Evolutionary conservation across 2,797 vertebrate species (phyloP).

Genomic region (Sebastes hubbsi): DNA sequence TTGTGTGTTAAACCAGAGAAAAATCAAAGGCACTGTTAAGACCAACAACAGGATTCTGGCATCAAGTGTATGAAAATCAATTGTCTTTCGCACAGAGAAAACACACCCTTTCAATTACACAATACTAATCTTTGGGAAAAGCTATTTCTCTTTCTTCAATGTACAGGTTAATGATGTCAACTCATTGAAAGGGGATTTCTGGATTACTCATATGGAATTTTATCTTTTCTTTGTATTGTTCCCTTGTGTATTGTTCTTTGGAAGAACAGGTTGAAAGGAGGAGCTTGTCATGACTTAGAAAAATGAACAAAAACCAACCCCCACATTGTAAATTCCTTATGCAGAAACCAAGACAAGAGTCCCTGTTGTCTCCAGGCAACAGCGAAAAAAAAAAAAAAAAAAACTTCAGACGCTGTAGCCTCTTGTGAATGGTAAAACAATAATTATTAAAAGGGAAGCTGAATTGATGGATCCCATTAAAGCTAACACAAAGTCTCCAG

Average conservation of each 20-base stretch:
- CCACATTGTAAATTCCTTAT: slow-evolving; percentile 53
- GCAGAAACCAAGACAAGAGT: slow-evolving; percentile 51
- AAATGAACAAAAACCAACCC: slow-evolving; percentile 66
- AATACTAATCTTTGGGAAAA: slow-evolving; percentile 58
- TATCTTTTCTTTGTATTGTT: slow-evolving; percentile 59
- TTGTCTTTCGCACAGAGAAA: slow-evolving; percentile 61
- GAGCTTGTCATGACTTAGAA: slow-evolving; percentile 68
- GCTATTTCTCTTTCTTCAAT: slow-evolving; percentile 42
- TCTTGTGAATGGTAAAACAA: slow-evolving; percentile 74
- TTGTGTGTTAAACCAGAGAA: slow-evolving; percentile 53
- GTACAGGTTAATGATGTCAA: slow-evolving; percentile 76
- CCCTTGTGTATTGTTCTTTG: slow-evolving; percentile 63
- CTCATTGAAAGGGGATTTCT: slow-evolving; percentile 67
- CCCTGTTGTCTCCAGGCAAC: slow-evolving; percentile 53
- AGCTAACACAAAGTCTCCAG: slow-evolving; percentile 81
- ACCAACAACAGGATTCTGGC: slow-evolving; percentile 63
- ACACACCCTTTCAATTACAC: slow-evolving; percentile 63
- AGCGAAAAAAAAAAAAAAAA: not conserved
- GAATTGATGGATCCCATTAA: slow-evolving; percentile 90
- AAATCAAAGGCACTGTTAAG: slow-evolving; percentile 78
- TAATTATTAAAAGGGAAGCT: slow-evolving; percentile 84
- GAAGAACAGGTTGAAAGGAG: slow-evolving; percentile 66
- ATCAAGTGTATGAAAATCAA: slow-evolving; percentile 77
- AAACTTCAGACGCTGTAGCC: slow-evolving; percentile 52
- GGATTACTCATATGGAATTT: slow-evolving; percentile 62